Conservation (phyloP, 2,888 invertebrate species). For the Acronicta alni region DNA sequence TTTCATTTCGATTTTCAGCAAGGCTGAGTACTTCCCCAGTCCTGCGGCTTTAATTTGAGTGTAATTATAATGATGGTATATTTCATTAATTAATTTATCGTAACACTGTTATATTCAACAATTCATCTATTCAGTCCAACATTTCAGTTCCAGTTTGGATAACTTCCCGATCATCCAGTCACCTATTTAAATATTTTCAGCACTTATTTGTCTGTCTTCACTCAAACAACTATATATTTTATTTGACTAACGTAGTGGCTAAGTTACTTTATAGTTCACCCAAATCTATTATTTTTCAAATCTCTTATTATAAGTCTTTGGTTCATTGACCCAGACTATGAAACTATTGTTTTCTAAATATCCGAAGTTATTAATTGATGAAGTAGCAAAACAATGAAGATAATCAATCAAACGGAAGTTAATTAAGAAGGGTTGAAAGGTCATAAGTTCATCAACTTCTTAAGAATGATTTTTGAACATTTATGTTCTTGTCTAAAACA, state of each 20-base stretch:
- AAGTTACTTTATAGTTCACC: slow-evolving; percentile 1
- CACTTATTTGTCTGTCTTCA: slow-evolving; percentile 14
- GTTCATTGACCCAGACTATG: slow-evolving; percentile 25
- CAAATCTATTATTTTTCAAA: slow-evolving; percentile 1
- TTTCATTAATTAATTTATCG: background rate
- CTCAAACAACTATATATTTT: slow-evolving; percentile 11
- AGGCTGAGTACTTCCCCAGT: too few relatives aligned
- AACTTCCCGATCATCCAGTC: slow-evolving; percentile 25
- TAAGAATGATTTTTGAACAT: slow-evolving; percentile 4
- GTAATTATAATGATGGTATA: too few relatives aligned
- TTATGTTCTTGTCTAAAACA: too few relatives aligned
- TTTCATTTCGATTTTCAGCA: too few relatives aligned
- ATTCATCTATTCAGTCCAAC: background rate
- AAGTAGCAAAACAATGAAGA: slow-evolving; percentile 41
- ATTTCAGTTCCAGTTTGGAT: background rate
- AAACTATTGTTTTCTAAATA: slow-evolving; percentile 25
- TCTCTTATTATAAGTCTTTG: background rate
- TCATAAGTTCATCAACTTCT: slow-evolving; percentile 41
- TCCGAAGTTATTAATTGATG: slow-evolving; percentile 36
- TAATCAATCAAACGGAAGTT: slow-evolving; percentile 46
- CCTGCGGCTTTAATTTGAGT: too few relatives aligned
- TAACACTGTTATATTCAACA: background rate
- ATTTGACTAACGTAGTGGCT: slow-evolving; percentile 17
- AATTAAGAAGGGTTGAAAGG: slow-evolving; percentile 1
- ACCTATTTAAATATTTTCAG: slow-evolving; percentile 15